Conservation (phyloP, 2,113 vertebrate species). For the Catharus bicknelli region DNA sequence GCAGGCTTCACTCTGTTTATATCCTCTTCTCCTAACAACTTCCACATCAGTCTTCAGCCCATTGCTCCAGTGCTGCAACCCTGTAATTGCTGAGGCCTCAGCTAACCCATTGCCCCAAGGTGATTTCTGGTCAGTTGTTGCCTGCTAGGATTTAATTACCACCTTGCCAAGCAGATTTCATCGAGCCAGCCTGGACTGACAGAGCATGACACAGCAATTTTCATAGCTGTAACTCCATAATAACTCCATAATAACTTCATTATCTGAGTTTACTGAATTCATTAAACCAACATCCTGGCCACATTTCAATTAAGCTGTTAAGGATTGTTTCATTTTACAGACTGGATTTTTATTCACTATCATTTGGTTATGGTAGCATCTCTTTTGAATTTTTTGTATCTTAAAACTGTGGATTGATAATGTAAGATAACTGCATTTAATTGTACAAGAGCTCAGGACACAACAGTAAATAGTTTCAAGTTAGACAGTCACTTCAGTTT, state of each 20-base stretch:
- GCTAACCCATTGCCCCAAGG: neutral
- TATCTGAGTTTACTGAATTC: neutral
- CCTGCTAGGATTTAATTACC: neutral
- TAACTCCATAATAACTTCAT: neutral
- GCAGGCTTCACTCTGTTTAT: neutral
- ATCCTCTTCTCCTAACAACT: neutral
- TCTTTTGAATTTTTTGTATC: neutral
- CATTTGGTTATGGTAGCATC: neutral
- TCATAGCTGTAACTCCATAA: neutral
- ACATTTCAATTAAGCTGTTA: neutral
- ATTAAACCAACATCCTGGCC: neutral
- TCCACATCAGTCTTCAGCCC: neutral
- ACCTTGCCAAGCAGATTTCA: neutral
- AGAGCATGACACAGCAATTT: neutral
- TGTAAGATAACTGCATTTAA: neutral
- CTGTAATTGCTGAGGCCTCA: fast-evolving
- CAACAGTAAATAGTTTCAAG: neutral
- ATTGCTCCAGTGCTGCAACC: neutral
- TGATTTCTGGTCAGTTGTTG: neutral
- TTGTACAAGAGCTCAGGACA: neutral
- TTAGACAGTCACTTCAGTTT: neutral
- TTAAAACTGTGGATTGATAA: neutral
- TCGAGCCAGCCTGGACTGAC: neutral
- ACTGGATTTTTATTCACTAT: neutral
- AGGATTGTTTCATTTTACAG: neutral